Evolutionary conservation across 2,888 invertebrate species (phyloP), one percentile per base, ranked within the genome.

Genomic region (Colletes collaris): DNA sequence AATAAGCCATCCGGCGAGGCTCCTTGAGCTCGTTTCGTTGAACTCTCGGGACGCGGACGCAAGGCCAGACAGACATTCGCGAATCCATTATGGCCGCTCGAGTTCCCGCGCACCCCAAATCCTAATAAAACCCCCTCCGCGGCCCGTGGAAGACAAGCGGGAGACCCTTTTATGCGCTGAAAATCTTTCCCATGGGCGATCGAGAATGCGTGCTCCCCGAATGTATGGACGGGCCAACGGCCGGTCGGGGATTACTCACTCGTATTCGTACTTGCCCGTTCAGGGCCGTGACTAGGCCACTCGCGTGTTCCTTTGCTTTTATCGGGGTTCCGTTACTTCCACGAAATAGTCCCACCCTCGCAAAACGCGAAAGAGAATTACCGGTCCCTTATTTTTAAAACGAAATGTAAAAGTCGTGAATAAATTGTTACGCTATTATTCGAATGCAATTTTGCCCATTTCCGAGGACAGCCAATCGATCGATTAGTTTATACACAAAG

Each of bases 111-210:
- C 79, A 82, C 87, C 87, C 84, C 73, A 84, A 84, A 87, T 84
- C 80, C 80, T 83, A 87, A 86, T 86, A 84, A 87, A 87, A 86
- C 77, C 83, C 81, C 75, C 83, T 58, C 60, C 11, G 78, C 59
- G 70, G 49, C 67, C 66, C 64, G 7, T 77, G 75, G 72, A 85
- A 78, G 83, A 82, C 80, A 79, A 82, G 83, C 66, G 73, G 69
- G 77, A 73, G 79, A 72, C 76, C 82, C 84, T 82, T 86, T 87
- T 82, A 86, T 85, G 80, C 82, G 85, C 81, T 81, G 81, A 86
- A 88, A 88, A 89, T 88, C 85, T 86, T 89, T 89, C 89, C 88
- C 89, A 89, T 89, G 87, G 75, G 81, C 81, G 84, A 87, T 88
- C 83, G 86, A 79, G 84, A 81, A 82, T 85, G 83, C 81, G 77